Evolutionary conservation across 2,113 vertebrate genomes (phyloP).

Genomic region (Prietella phreatophila): DNA sequence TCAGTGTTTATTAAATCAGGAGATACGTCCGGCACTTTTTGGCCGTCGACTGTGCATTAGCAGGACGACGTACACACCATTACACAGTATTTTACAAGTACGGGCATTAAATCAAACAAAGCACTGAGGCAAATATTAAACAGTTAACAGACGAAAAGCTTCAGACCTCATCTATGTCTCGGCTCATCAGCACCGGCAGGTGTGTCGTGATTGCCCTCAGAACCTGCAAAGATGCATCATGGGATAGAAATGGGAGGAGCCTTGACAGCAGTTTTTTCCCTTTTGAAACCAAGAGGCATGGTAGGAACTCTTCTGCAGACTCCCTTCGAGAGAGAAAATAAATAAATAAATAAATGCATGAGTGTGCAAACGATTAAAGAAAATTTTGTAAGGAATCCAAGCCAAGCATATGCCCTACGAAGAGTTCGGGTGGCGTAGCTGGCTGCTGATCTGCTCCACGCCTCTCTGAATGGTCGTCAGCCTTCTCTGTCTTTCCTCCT

Average conservation of each 20-base stretch:
- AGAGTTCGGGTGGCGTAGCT: constrained; percentile 63
- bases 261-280: constrained; percentile 83
- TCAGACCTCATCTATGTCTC: constrained; percentile 81
- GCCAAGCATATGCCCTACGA: constrained; percentile 55
- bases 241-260: constrained; percentile 80
- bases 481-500: constrained; percentile 63
- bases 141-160: not conserved
- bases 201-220: constrained; percentile 75
- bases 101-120: not conserved
- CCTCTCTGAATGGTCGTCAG: constrained; percentile 70
- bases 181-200: constrained; percentile 81
- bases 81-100: not conserved
- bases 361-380: not conserved
- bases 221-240: constrained; percentile 68
- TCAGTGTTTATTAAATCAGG: not conserved
- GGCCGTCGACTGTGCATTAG: not conserved
- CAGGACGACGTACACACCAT: not conserved
- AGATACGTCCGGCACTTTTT: not conserved
- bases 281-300: constrained; percentile 83
- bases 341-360: not conserved
- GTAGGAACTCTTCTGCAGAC: constrained; percentile 80
- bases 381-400: not conserved
- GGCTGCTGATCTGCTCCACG: constrained; percentile 77
- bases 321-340: constrained; percentile 65
- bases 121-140: not conserved